A percentile compares a stretch with the other conserved stretches of the same genome.
Evolutionary conservation across 2,113 vertebrate species (phyloP).

Genomic region (Mesembrinibis cayennensis): DNA sequence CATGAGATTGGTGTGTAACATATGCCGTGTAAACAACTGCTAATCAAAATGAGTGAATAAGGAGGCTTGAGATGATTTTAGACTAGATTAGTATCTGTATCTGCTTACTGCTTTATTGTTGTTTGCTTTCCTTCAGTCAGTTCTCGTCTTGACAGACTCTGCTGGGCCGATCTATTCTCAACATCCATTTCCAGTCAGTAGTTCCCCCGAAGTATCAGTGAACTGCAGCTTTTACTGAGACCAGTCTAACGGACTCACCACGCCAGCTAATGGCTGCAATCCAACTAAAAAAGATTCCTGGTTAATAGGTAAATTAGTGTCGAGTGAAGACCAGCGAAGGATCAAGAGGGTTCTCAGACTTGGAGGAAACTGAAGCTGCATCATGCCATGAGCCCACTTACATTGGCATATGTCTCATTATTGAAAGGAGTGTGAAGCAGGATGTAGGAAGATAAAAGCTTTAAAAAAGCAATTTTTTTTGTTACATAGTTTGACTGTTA

Average conservation of each 20-base stretch:
- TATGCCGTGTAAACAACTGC: accelerated
- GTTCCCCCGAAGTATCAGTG: background rate
- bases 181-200: background rate
- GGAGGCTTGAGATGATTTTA: background rate
- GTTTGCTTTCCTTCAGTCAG: background rate
- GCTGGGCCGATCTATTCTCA: background rate
- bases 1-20: accelerated
- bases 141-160: accelerated
- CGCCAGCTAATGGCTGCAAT: background rate
- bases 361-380: background rate
- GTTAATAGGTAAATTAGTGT: background rate
- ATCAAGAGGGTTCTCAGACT: background rate
- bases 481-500: background rate
- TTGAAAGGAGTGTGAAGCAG: background rate
- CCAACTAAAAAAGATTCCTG: background rate
- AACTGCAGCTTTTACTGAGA: background rate
- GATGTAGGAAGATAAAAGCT: background rate
- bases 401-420: accelerated
- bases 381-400: background rate
- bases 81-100: background rate
- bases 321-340: background rate
- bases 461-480: background rate
- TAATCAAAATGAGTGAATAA: accelerated
- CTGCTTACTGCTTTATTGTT: background rate
- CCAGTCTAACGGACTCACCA: accelerated